Base-by-base conservation (phyloP, 1,140 invertebrate genomes). In the Lineus longissimus region DNA sequence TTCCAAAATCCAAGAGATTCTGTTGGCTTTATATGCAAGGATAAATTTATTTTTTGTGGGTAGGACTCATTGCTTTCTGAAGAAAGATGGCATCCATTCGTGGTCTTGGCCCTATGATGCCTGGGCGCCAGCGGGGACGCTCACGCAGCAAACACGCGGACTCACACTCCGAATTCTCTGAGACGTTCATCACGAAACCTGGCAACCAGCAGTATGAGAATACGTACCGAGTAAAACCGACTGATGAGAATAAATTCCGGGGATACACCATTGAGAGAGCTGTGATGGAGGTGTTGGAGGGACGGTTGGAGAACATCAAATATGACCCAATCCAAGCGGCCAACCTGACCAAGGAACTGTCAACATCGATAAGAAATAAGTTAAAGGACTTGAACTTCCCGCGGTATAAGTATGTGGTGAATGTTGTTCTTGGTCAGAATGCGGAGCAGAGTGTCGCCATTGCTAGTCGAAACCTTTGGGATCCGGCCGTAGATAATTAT, bases 391-490 rank as follows among this genome's bases (percentile, higher is more conserved):
- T 75, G 23, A 56, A 62, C n/a, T 76, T 73, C 66, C 60, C 62
- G 33, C 66, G 77, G 11, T 76, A 78, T 61, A 75, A 75, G 25
- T 65, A 73, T 9, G 69, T 77, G 0, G 69, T 70, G 36, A 69
- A 77, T 58, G 73, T 78, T 19, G 58, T 72, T 13, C 27, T 79
- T 15, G 74, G 75, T 23, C 70, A 79, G 63, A 67, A 70, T 27
- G 60, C 43, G 2, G 57, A 68, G 13, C 76, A 78, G 61, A 67
- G 70, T 15, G 61, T 79, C 7, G 62, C 71, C 64, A 61, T 71
- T 13, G 73, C 67, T 4, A 79, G 77, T 55, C 61, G 77, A n/a
- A 75, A 72, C 62, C 40, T 78, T 2, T 78, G 76, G 77, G 70
- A 77, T 60, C 62, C 68, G 15, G 67, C 64, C 9, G 60, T 65